Evolutionary conservation across 2,888 invertebrate genomes (phyloP), one percentile per base, ranked within the genome.

Genomic region (Neoscelio sp.): DNA sequence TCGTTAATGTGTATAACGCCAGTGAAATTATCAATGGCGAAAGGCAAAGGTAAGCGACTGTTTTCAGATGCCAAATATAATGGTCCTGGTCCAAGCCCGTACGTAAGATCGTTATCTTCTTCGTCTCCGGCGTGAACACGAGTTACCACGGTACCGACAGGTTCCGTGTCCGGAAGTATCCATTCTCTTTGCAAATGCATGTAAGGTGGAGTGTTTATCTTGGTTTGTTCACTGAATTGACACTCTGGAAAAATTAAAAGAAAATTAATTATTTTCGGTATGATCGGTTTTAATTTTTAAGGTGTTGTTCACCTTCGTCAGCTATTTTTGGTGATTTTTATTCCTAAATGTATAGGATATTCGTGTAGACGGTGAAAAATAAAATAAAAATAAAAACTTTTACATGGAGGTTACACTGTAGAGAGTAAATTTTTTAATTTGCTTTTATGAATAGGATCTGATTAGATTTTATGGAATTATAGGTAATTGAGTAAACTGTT

Each of bases 1-100:
- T 96, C 95, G 85, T 96, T 96, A 50, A 97, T 93, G 84, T 93
- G 95, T 56, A 97, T 95, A 2, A 94, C 94, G 23, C 97, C 97
- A 0, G 95, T 95, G 2, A 91, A 91, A 30, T 94, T 93, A 89
- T 97, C 94, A 77, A 97, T 96, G 42, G 92, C 91, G 88, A 97
- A 97, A 0, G 96, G 96, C 15, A 95, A 91, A 2, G 93, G 92
- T 26, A 87, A 85, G 3, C 85, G 87, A 5, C 85, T 85, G 20
- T 84, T 83, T 35, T 88, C 86, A 2, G 86, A 85, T 15, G 87
- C 85, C 65, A 83, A 87, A 54, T 89, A 87, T 40, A 88, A 85
- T 28, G 89, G 89, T n/a, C 91, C 89, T 0, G 94, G 93, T 88
- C 96, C 96, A 78, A 96, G 88, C 0, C 94, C 95, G 84, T 93